Base-by-base conservation (phyloP, 2,888 invertebrate species). In the Petrolisthes manimaculis region DNA sequence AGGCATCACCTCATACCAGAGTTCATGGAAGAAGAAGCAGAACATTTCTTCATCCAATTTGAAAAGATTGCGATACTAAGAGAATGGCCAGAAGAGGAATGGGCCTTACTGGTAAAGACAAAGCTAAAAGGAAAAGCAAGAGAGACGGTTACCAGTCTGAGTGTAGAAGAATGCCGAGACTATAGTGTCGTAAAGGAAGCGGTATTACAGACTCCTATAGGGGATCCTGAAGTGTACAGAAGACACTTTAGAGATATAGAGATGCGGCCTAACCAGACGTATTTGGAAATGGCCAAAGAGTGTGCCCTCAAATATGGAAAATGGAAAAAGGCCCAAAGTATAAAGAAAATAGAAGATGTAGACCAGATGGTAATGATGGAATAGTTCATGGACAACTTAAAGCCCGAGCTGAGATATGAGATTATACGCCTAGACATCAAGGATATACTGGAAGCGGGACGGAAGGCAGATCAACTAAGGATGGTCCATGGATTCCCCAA, bases 41-140 rank as follows among this genome's bases (percentile, higher is more conserved):
- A 78, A 53, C 37, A 78, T n/a, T 78, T 78, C 78, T 37, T 78
- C n/a, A 78, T 78, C 21, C 78, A 78, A 54, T 78, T 78, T 78
- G 78, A 78, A n/a, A 78, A 78, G n/a, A 5, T 78, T 6, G 78
- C 78, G 5, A n/a, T 8, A 12, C 5, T 78, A 9, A 78, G 51
- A 37, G n/a, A n/a, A 24, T 78, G 78, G 78, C 12, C 8, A 37
- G 14, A n/a, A 8, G 51, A 8, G 8, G 78, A 78, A 6, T 78
- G 78, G 78, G 78, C 37, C 5, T 5, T 78, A 6, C 37, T 78
- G 37, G 37, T 78, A 12, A 24, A 78, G n/a, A 24, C 78, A 78
- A 78, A 78, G 51, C n/a, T 78, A 9, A 37, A 24, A 37, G 51
- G 78, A 5, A 78, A 78, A n/a, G 78, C 78, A 14, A 78, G 78